These are phyloP conservation scores for Trialeurodes vaporariorum DNA, from an alignment of 1,140 invertebrate species.

Conservation along the genomic window DNA sequence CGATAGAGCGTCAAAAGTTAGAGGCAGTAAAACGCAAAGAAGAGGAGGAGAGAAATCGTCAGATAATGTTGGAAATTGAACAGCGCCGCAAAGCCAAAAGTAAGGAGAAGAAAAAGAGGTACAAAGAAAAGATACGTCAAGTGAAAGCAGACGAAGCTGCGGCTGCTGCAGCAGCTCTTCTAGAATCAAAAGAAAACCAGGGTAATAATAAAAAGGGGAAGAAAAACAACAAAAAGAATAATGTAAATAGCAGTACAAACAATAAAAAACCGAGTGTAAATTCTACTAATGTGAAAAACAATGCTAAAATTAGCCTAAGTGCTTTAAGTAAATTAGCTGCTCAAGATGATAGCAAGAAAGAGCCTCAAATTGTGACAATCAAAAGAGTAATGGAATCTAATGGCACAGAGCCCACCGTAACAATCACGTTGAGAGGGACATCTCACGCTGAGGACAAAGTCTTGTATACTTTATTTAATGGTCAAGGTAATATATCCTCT, in stretches of 20 bases:
- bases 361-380: conserved; percentile 59
- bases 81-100: conserved; percentile 19
- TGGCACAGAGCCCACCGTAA: conserved; percentile 54
- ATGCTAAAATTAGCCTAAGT: neutral
- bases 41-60: conserved; percentile 31
- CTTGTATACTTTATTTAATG: conserved; percentile 57
- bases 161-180: conserved; percentile 11
- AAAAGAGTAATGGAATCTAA: conserved; percentile 51
- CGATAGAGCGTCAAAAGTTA: conserved; percentile 35
- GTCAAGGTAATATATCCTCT: conserved; percentile 28
- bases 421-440: conserved; percentile 59
- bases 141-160: conserved; percentile 10
- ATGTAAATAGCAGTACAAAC: neutral
- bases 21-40: conserved; percentile 31
- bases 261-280: neutral
- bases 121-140: conserved; percentile 16
- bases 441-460: conserved; percentile 60
- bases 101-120: conserved; percentile 19
- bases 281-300: neutral
- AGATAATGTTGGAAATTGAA: conserved; percentile 14
- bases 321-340: neutral
- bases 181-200: conserved; percentile 8
- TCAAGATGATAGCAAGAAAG: conserved; percentile 25
- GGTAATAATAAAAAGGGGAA: conserved; percentile 10
- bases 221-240: conserved; percentile 13